Conservation (phyloP, 2,888 invertebrate species). For the Anoplius nigerrimus region DNA sequence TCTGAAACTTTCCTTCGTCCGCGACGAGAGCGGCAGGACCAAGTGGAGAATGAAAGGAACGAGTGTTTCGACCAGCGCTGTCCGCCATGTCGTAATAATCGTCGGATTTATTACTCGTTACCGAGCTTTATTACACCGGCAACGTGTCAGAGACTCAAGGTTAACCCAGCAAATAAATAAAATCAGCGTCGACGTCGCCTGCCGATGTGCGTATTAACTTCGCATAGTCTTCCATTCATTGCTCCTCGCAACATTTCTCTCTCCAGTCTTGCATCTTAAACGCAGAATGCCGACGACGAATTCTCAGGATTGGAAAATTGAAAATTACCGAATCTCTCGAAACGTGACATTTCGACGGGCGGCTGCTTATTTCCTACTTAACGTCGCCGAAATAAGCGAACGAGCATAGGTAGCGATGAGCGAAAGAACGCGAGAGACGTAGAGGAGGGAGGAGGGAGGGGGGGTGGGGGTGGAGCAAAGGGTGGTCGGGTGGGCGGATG, state of each 20-base stretch:
- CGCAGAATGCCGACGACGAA: too few species aligned
- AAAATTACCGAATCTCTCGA: too few species aligned
- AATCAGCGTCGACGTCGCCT: neutral
- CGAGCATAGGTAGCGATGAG: too few species aligned
- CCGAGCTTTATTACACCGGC: slow-evolving; percentile 36
- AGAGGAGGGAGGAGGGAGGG: neutral
- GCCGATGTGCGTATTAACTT: too few species aligned
- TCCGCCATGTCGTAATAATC: slow-evolving; percentile 49
- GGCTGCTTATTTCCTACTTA: too few species aligned
- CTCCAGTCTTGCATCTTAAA: too few species aligned
- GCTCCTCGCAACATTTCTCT: too few species aligned
- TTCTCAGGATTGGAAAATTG: too few species aligned
- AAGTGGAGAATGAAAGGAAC: slow-evolving; percentile 40
- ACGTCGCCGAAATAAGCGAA: too few species aligned
- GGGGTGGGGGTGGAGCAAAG: slow-evolving; percentile 19
- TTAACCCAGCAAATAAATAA: neutral
- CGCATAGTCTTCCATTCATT: too few species aligned
- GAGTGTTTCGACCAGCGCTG: slow-evolving; percentile 35
- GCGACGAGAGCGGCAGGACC: slow-evolving; percentile 38
- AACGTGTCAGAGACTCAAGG: slow-evolving; percentile 12
- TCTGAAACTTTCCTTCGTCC: slow-evolving; percentile 42
- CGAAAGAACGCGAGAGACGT: neutral
- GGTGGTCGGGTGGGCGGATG: too few species aligned
- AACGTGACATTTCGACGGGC: too few species aligned
- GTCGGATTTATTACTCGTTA: slow-evolving; percentile 44